A percentile compares a stretch with the other conserved stretches of the same genome.
Conservation (phyloP, 2,113 vertebrate species). For the Rattus norvegicus region DNA sequence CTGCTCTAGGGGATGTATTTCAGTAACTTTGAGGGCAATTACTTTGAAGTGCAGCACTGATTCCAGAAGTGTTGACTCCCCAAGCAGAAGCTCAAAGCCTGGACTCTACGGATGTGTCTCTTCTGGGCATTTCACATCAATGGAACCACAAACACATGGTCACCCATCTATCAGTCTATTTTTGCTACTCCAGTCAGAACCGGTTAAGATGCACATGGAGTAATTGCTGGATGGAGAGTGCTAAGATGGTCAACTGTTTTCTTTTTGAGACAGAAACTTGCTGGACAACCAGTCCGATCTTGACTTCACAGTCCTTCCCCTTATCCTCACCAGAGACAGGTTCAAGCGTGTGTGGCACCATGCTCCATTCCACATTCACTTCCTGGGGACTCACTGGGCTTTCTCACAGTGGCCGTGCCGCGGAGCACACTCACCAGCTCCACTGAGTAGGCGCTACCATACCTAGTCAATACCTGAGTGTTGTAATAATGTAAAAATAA, state of each 20-base stretch:
- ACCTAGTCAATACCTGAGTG: too few species aligned
- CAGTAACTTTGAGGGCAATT: background rate
- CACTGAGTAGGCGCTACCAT: too few species aligned
- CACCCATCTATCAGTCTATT: background rate
- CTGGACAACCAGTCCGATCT: too few species aligned
- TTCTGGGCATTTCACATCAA: background rate
- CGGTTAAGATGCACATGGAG: background rate
- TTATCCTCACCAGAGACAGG: background rate
- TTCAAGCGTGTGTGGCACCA: background rate
- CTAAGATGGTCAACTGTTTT: too few species aligned
- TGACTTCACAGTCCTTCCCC: background rate
- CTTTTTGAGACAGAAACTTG: background rate
- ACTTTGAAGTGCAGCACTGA: background rate
- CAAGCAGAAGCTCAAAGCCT: background rate
- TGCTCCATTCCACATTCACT: background rate
- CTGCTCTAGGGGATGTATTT: background rate
- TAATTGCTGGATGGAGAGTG: background rate
- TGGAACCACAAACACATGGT: background rate
- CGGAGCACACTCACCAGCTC: background rate
- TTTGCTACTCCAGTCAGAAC: background rate
- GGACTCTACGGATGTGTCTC: background rate
- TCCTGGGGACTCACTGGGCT: background rate
- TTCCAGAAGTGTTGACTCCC: background rate
- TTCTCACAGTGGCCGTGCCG: background rate
- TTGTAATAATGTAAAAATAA: too few species aligned